Evolutionary conservation across 1,140 invertebrate genomes (phyloP).

Genomic region (Zaprionus davidi): DNA sequence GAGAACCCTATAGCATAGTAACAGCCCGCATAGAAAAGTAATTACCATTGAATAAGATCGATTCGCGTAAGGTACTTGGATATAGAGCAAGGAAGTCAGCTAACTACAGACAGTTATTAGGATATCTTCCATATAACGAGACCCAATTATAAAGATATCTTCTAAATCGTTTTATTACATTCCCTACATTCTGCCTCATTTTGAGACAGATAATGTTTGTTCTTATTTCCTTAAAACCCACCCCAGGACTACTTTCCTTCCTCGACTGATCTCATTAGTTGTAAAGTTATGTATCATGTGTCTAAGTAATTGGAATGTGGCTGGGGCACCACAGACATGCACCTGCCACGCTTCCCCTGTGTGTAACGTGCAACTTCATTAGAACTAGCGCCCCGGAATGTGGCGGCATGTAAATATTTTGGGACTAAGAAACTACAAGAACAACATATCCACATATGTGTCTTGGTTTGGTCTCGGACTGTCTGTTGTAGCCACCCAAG

Average conservation of each 20-base stretch:
- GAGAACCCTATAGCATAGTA: neutral
- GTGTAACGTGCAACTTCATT: conserved; percentile 61
- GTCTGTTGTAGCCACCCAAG: conserved; percentile 23
- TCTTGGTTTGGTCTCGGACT: neutral
- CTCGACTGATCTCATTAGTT: conserved; percentile 46
- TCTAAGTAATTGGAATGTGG: conserved; percentile 46
- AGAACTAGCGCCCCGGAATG: conserved; percentile 58
- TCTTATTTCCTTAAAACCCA: conserved; percentile 13
- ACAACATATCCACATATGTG: conserved; percentile 23
- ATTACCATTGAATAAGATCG: neutral
- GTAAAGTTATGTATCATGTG: conserved; percentile 47
- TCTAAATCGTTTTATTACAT: neutral
- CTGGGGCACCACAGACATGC: conserved; percentile 32
- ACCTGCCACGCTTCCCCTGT: conserved; percentile 64
- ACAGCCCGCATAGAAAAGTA: neutral
- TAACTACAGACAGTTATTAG: neutral
- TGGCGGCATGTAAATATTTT: conserved; percentile 65
- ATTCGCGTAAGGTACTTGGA: neutral
- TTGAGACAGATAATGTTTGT: conserved; percentile 13
- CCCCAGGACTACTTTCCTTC: conserved; percentile 2
- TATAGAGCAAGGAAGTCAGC: neutral
- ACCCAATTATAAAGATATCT: neutral
- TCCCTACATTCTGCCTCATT: neutral
- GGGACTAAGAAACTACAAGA: conserved; percentile 25
- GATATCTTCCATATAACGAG: neutral